phyloP scores from a whole-genome alignment of 2,888 invertebrate genomes.

The Boloria euphrosyne region DNA sequence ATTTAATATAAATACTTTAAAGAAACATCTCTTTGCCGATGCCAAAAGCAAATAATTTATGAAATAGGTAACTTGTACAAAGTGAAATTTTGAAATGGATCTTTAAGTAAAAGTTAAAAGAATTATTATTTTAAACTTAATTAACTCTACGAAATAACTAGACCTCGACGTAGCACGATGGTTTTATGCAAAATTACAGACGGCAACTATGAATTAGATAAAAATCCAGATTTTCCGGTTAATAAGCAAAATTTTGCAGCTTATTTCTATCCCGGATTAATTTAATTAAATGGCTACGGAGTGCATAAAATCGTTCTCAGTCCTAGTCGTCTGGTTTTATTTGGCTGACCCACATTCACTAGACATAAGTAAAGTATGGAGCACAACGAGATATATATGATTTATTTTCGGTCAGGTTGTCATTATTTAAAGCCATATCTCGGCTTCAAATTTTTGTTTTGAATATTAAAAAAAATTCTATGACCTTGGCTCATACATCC shows the following conservation, averaged over 20 bases:
- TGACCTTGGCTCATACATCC: too few species aligned
- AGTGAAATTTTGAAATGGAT: too few species aligned
- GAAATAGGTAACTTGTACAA: too few species aligned
- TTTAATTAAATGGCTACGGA: slow-evolving; percentile 35
- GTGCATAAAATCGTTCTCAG: slow-evolving; percentile 32
- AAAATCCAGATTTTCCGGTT: slow-evolving; percentile 13
- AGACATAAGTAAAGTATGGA: slow-evolving; percentile 2
- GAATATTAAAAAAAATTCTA: too few species aligned
- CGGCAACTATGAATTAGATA: slow-evolving; percentile 1
- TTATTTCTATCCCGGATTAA: slow-evolving; percentile 24
- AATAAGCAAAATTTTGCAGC: slow-evolving; percentile 21
- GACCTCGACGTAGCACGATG: not conserved
- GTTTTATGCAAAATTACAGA: slow-evolving; percentile 10
- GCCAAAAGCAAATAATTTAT: too few species aligned
- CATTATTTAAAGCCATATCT: too few species aligned
- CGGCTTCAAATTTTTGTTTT: too few species aligned
- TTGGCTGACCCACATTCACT: slow-evolving; percentile 30
- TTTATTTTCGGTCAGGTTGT: not conserved
- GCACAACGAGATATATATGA: not conserved
- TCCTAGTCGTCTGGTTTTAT: slow-evolving; percentile 28
- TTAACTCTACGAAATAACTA: not conserved
- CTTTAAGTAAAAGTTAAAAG: not conserved
- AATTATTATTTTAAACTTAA: slow-evolving; percentile 8
- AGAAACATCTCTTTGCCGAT: too few species aligned
- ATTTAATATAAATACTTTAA: too few species aligned